Evolutionary conservation across 1,140 invertebrate species (phyloP).

Genomic region (Lasioglossum albipes): DNA sequence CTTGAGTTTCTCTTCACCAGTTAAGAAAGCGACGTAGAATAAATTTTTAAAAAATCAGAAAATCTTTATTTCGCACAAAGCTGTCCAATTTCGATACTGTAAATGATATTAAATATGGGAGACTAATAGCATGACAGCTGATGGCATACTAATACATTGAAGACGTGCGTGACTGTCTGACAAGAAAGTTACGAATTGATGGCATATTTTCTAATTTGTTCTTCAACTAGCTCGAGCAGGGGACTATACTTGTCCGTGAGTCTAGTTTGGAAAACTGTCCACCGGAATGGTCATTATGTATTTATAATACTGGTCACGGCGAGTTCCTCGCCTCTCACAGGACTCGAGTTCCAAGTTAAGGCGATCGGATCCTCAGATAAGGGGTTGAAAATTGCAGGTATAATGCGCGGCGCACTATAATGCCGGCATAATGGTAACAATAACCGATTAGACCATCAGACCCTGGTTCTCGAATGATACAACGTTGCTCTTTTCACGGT

Average conservation of each 20-base stretch:
- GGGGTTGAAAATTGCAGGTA: constrained; percentile 77
- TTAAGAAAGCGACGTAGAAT: too few relatives aligned
- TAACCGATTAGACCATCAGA: constrained; percentile 63
- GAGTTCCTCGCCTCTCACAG: not conserved
- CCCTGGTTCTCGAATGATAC: constrained; percentile 56
- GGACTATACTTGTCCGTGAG: not conserved
- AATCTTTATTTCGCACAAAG: too few relatives aligned
- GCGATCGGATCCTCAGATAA: constrained; percentile 75
- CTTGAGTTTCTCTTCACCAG: too few relatives aligned
- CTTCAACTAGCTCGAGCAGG: not conserved
- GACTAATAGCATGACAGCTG: too few relatives aligned
- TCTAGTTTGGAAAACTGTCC: constrained; percentile 4
- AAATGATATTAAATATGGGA: too few relatives aligned
- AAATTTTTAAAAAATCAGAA: too few relatives aligned
- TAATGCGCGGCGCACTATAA: constrained; percentile 70
- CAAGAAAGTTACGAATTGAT: too few relatives aligned
- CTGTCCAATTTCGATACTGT: too few relatives aligned
- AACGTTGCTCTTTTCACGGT: constrained; percentile 75
- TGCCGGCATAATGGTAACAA: constrained; percentile 74
- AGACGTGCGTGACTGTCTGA: too few relatives aligned
- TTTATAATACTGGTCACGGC: not conserved
- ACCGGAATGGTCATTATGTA: not conserved
- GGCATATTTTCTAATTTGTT: too few relatives aligned
- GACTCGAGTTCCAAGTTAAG: constrained; percentile 45
- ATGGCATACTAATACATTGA: too few relatives aligned